These are phyloP conservation scores for Rhorus exstirpatorius DNA, from an alignment of 2,888 invertebrate genomes.

Conservation along the genomic window DNA sequence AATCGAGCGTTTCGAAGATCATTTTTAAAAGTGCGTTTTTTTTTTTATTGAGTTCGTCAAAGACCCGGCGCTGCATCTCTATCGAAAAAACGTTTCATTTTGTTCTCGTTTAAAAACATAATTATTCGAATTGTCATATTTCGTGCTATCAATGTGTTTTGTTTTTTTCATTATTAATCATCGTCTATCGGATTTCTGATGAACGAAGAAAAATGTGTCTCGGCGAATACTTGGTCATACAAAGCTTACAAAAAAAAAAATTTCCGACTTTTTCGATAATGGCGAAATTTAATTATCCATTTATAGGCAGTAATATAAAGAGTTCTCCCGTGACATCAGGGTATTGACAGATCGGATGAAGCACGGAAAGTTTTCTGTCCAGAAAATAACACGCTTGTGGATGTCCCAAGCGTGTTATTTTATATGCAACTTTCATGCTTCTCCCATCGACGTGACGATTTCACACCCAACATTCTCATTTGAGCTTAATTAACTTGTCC, in stretches of 20 bases:
- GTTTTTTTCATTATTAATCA: neutral
- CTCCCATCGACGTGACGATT: constrained; percentile 40
- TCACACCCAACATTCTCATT: constrained; percentile 28
- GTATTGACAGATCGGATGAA: constrained; percentile 46
- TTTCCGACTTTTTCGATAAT: neutral
- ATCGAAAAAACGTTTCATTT: constrained; percentile 1
- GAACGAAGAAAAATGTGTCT: neutral
- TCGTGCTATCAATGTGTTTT: too few species aligned
- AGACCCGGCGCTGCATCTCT: neutral
- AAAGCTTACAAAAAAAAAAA: neutral
- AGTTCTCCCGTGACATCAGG: constrained; percentile 11
- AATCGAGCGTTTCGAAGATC: constrained; percentile 31
- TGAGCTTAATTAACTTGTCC: constrained; percentile 56
- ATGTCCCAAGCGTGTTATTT: constrained; percentile 40
- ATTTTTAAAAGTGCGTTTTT: constrained; percentile 29
- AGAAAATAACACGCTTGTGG: too few species aligned
- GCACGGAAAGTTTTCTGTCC: constrained; percentile 26
- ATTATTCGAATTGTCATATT: neutral
- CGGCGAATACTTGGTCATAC: neutral
- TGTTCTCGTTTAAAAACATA: neutral
- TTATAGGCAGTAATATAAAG: constrained; percentile 10
- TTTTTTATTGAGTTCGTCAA: neutral
- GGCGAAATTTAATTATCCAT: neutral
- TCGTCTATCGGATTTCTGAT: neutral
- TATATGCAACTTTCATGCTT: constrained; percentile 26